Conservation (phyloP, 2,113 vertebrate genomes). For the Microtus richardsoni region DNA sequence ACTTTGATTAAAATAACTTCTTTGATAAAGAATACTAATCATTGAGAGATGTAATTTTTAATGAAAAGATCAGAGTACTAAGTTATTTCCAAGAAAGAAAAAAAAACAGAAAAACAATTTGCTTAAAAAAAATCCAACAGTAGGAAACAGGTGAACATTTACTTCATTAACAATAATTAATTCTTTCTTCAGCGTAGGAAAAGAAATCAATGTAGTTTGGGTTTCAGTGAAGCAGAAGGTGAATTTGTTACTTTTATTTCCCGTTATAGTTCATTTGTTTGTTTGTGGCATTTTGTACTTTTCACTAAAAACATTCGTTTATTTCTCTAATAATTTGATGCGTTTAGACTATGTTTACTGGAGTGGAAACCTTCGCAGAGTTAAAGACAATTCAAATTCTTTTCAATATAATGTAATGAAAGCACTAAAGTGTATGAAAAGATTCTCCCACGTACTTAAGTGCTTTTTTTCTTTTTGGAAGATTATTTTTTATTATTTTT, state of each 20-base stretch:
- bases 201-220: neutral
- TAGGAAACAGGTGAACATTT: neutral
- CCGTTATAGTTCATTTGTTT: neutral
- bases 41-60: neutral
- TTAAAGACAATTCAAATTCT: neutral
- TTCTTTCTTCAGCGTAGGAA: neutral
- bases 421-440: neutral
- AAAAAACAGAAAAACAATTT: neutral
- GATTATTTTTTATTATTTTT: neutral
- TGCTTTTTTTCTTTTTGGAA: neutral
- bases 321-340: neutral
- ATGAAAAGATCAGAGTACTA: neutral
- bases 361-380: neutral
- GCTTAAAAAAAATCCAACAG: neutral
- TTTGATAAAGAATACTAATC: neutral
- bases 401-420: neutral
- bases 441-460: neutral
- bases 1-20: conserved; percentile 39
- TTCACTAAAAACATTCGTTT: neutral
- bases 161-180: neutral
- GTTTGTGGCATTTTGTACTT: neutral
- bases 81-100: neutral
- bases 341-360: neutral
- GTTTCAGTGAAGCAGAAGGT: neutral
- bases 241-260: neutral